phyloP scores from a whole-genome alignment of 2,888 invertebrate species.

The Archaeoteleia sp. region DNA sequence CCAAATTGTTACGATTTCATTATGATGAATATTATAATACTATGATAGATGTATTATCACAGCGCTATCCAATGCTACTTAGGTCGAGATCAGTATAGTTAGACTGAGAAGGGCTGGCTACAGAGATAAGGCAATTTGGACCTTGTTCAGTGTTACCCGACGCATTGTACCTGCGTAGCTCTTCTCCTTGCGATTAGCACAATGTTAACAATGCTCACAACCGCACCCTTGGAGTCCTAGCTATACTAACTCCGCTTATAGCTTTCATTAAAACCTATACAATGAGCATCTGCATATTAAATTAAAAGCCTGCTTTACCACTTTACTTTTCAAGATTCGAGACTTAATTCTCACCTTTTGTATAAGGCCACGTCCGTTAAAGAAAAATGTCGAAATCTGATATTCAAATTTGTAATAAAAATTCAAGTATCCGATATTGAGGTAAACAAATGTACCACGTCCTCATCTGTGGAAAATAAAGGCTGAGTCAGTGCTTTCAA shows the following conservation, averaged over 20 bases:
- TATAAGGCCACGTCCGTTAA: too few relatives aligned
- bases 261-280: conserved; percentile 20
- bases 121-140: conserved; percentile 51
- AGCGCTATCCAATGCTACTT: conserved; percentile 25
- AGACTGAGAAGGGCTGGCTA: conserved; percentile 35
- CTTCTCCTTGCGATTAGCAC: conserved; percentile 49
- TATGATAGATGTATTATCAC: too few relatives aligned
- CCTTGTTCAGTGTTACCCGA: conserved; percentile 41
- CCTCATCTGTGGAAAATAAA: too few relatives aligned
- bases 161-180: conserved; percentile 46
- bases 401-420: too few relatives aligned
- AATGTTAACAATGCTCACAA: conserved; percentile 51
- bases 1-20: too few relatives aligned
- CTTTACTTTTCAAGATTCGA: conserved; percentile 2
- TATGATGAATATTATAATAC: too few relatives aligned
- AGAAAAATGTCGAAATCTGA: too few relatives aligned
- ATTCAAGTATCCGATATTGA: too few relatives aligned
- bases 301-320: conserved; percentile 16
- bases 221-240: conserved; percentile 39
- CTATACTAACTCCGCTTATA: conserved; percentile 19
- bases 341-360: too few relatives aligned
- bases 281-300: conserved; percentile 25
- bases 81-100: conserved; percentile 23
- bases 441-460: too few relatives aligned
- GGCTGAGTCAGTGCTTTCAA: too few relatives aligned